Conservation (phyloP, 1,140 invertebrate genomes). For the Geopemphigus sp. region DNA sequence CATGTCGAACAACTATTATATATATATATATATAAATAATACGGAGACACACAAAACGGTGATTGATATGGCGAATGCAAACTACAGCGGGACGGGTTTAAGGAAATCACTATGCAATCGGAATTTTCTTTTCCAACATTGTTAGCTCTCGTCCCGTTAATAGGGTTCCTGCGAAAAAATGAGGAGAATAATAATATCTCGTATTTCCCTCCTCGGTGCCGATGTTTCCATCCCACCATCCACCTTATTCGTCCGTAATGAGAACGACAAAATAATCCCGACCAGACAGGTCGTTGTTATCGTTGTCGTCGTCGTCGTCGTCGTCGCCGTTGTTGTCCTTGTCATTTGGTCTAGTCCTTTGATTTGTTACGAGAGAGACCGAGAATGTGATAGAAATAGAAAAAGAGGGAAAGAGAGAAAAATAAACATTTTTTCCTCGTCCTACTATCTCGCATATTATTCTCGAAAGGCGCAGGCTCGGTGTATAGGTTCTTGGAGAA, state of each 20-base stretch:
- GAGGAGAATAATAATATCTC: constrained; percentile 39
- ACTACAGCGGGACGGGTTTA: neutral
- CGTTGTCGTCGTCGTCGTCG: neutral
- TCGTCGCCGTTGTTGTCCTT: neutral
- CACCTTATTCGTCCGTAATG: constrained; percentile 4
- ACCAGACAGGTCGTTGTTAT: neutral
- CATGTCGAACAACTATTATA: neutral
- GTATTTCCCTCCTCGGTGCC: neutral
- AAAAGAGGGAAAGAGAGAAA: neutral
- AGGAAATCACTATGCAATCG: constrained; percentile 11
- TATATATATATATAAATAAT: too few species aligned
- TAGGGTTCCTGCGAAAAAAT: constrained; percentile 24
- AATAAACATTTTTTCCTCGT: neutral
- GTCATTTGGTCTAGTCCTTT: constrained; percentile 10
- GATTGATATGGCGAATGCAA: constrained; percentile 15
- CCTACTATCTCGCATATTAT: neutral
- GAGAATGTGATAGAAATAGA: neutral
- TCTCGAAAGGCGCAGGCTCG: neutral
- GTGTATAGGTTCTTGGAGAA: neutral
- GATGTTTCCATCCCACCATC: neutral
- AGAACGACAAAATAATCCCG: constrained; percentile 35
- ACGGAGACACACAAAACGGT: neutral
- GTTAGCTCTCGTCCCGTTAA: constrained; percentile 28
- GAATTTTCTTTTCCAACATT: constrained; percentile 42
- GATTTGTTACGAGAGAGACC: neutral